phyloP scores from a whole-genome alignment of 2,113 vertebrate species.

The Tretioscincus oriximinensis region DNA sequence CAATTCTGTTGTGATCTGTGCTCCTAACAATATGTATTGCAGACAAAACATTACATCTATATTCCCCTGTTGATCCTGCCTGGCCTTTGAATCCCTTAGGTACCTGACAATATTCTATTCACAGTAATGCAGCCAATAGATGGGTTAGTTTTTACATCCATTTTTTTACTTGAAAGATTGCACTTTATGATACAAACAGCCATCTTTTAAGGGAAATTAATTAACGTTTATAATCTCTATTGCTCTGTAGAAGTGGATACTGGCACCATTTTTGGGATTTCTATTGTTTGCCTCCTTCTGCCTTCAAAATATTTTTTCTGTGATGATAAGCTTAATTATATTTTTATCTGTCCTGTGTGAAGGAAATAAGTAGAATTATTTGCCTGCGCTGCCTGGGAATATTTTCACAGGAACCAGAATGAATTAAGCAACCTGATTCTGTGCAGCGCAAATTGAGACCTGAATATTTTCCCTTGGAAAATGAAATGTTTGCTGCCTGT shows the following conservation, averaged over 20 bases:
- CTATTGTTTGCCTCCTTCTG: slow-evolving; percentile 10
- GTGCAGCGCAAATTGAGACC: slow-evolving; percentile 9
- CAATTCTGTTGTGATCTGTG: not conserved
- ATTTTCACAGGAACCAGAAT: slow-evolving; percentile 3
- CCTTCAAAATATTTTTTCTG: slow-evolving; percentile 24
- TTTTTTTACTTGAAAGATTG: not conserved
- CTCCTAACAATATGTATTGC: not conserved
- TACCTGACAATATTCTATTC: rapidly evolving
- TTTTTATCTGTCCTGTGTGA: not conserved
- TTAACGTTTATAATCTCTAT: not conserved
- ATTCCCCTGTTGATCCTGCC: slow-evolving; percentile 2
- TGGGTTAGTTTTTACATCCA: not conserved
- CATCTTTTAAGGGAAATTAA: not conserved
- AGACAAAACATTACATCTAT: not conserved
- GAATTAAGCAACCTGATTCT: slow-evolving; percentile 10
- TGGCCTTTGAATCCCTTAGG: not conserved
- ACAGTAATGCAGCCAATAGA: not conserved
- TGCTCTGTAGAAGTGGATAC: not conserved
- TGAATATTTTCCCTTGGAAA: not conserved
- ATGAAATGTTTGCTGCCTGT: too few relatives aligned
- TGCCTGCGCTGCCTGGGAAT: slow-evolving; percentile 6
- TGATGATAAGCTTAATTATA: not conserved
- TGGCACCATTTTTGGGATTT: not conserved
- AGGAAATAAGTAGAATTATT: not conserved
- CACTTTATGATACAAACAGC: not conserved